Base-by-base conservation (phyloP, 1,140 invertebrate species). In the Heliothis virescens region DNA sequence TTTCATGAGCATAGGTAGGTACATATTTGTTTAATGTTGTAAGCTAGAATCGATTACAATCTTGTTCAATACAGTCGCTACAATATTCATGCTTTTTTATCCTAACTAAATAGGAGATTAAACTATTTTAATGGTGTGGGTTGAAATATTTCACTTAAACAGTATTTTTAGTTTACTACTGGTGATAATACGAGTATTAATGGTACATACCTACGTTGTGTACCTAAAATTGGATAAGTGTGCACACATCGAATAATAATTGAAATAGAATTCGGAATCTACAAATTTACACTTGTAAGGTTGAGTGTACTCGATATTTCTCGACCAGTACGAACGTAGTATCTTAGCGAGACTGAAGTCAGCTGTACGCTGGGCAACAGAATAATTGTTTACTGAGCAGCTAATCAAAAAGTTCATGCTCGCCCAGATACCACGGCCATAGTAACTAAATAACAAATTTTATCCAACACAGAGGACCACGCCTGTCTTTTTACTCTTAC, bases 1-100 rank as follows among this genome's bases (percentile, higher is more conserved):
- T 71, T 53, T 29, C 34, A 63, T 9, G 29, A n/a, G 59, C 59
- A 62, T 62, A 41, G 34, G 34, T 62, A 41, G 34, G 34, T 41
- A 26, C 59, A 62, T 62, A 62, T 62, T 34, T 13, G 13, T 57
- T 26, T 26, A 29, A 60, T 60, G 11, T 3, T 13, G 11, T 60
- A 60, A 60, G 57, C 57, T 60, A 26, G 57, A 29, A 60, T 60
- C 21, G 57, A 60, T 60, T 60, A 60, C 26, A 60, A 29, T 26
- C 21, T 60, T 26, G 26, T 60, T 26, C 52, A 16, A 41, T 63
- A 63, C 18, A 60, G 57, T 26, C 4, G 21, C 57, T 60, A 60
- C 57, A 60, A 13, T 60, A 60, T 18, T 57, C 53, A 57, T 10
- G 10, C 53, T 57, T 13, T 60, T 60, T 26, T 29, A 60, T 29